Percentiles rank a stretch among this genome's conserved stretches.
Conservation (phyloP, 2,113 vertebrate species). For the Leucoraja erinaceus region DNA sequence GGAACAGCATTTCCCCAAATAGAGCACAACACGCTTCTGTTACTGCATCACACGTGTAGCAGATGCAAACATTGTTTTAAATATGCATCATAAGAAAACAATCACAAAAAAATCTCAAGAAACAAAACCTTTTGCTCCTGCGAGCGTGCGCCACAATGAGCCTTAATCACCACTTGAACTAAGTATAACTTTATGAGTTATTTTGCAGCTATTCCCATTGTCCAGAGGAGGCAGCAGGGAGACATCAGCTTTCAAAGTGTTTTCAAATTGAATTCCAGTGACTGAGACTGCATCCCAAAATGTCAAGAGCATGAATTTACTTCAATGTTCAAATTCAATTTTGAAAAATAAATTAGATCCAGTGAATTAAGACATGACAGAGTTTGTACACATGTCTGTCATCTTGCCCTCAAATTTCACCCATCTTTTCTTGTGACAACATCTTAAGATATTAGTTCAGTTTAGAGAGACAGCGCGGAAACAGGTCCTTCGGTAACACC, state of each 20-base stretch:
- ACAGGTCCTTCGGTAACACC: no score
- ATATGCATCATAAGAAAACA: no score
- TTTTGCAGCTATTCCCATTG: neutral
- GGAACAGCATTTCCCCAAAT: no score
- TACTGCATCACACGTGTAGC: no score
- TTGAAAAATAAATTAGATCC: neutral
- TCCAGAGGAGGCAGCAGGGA: neutral
- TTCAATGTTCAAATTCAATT: neutral
- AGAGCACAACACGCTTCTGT: no score
- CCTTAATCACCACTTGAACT: neutral
- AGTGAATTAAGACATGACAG: no score
- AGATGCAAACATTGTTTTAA: no score
- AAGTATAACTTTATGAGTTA: neutral
- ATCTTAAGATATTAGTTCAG: neutral
- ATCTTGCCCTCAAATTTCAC: neutral
- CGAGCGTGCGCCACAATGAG: neutral
- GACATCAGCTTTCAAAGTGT: neutral
- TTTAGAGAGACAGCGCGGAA: no score
- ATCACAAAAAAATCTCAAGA: neutral
- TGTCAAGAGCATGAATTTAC: neutral
- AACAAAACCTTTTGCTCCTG: neutral
- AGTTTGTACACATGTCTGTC: neutral
- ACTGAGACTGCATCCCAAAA: neutral
- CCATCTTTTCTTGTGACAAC: neutral
- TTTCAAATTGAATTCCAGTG: neutral